Conservation (phyloP, 2,113 vertebrate species). For the Zosterops pallidus region DNA sequence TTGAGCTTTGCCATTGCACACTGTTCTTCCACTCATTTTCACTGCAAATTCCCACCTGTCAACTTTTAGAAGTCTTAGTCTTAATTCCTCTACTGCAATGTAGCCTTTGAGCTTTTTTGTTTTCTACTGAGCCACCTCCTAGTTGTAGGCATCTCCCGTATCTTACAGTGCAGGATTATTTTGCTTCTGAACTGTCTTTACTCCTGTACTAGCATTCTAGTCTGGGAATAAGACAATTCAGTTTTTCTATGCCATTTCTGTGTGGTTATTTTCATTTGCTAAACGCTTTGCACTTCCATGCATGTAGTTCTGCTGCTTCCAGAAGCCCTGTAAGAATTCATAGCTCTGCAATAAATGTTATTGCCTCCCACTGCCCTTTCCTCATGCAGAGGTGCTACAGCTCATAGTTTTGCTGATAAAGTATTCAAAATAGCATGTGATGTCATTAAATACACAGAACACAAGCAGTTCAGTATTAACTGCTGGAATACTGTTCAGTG, state of each 20-base stretch:
- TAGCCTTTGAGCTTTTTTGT: not conserved
- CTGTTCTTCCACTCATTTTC: not conserved
- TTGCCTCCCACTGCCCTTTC: not conserved
- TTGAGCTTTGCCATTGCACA: not conserved
- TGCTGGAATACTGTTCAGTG: not conserved
- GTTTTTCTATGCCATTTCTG: not conserved
- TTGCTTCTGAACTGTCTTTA: not conserved
- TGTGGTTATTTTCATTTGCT: not conserved
- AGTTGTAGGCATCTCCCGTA: not conserved
- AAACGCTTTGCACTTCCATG: not conserved
- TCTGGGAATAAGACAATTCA: not conserved
- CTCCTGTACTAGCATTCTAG: not conserved
- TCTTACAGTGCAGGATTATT: not conserved
- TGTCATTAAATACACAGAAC: not conserved
- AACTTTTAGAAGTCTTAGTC: not conserved
- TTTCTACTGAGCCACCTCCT: not conserved
- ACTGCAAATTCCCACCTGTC: not conserved
- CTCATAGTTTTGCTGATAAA: not conserved
- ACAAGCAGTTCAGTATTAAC: not conserved
- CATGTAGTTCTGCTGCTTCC: not conserved
- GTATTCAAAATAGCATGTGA: not conserved
- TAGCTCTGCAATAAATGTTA: not conserved
- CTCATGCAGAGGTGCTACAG: not conserved
- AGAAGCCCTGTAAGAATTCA: not conserved
- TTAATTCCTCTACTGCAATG: not conserved